Evolutionary conservation across 1,140 invertebrate species (phyloP).

Genomic region (Drosophila pseudoobscura): DNA sequence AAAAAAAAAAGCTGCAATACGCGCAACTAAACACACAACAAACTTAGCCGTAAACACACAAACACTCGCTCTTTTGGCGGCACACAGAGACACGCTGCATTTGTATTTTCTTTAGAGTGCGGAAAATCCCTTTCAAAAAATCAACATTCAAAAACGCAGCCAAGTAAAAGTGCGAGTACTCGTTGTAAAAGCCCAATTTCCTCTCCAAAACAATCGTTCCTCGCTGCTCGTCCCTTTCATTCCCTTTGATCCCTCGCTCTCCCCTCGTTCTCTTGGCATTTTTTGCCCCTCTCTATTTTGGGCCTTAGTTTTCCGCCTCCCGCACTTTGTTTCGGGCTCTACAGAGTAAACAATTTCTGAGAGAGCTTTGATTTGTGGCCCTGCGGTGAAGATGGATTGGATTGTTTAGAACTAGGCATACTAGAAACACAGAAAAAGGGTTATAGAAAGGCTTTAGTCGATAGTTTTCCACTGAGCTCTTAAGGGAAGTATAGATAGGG

Average conservation of each 20-base stretch:
- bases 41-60: constrained; percentile 30
- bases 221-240: too few species aligned
- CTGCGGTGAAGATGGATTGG: constrained; percentile 41
- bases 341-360: constrained; percentile 28
- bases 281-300: neutral
- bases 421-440: constrained; percentile 20
- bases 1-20: constrained; percentile 67
- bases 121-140: constrained; percentile 54
- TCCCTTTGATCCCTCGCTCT: constrained; percentile 2
- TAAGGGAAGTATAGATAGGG: constrained; percentile 7
- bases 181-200: constrained; percentile 71
- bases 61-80: constrained; percentile 20
- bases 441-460: constrained; percentile 14
- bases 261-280: neutral
- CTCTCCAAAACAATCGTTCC: constrained; percentile 31
- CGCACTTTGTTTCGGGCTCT: constrained; percentile 1
- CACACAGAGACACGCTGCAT: constrained; percentile 11
- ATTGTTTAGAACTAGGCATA: constrained; percentile 6
- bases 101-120: constrained; percentile 67
- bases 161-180: constrained; percentile 47
- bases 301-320: neutral
- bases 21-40: constrained; percentile 72
- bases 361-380: constrained; percentile 43
- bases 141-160: constrained; percentile 66
- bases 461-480: constrained; percentile 20